These are phyloP conservation scores for Sinocyclocheilus maitianheensis DNA, from an alignment of 2,113 vertebrate species.

Conservation along the genomic window DNA sequence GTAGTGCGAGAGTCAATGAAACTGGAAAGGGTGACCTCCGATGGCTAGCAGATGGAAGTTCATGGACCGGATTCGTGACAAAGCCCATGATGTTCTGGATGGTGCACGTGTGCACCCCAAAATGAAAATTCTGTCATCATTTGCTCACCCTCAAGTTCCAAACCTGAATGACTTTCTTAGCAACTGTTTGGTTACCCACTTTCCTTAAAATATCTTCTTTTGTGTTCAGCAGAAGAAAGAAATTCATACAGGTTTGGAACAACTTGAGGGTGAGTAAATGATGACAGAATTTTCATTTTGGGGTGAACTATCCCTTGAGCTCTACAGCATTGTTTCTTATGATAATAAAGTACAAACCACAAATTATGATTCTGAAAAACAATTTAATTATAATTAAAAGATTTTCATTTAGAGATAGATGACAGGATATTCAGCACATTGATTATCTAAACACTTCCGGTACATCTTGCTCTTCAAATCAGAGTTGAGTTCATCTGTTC, in stretches of 20 bases:
- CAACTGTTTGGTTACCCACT: no score
- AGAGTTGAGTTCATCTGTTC: not conserved
- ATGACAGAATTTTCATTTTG: not conserved
- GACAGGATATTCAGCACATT: not conserved
- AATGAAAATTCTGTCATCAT: no score
- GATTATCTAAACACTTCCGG: not conserved
- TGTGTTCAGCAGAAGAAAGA: no score
- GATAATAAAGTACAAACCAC: not conserved
- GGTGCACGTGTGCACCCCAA: not conserved
- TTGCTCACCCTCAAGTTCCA: no score
- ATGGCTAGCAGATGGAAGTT: no score
- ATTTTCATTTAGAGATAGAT: not conserved
- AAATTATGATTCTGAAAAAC: constrained; percentile 5
- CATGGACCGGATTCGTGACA: no score
- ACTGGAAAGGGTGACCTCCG: no score
- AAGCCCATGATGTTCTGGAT: not conserved
- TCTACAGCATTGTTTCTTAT: not conserved
- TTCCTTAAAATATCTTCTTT: no score
- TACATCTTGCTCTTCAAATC: not conserved
- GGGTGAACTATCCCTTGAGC: not conserved
- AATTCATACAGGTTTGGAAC: no score
- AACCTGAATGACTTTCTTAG: no score
- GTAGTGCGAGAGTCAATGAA: no score
- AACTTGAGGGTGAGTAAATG: not conserved
- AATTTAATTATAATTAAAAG: constrained; percentile 21